phyloP scores from a whole-genome alignment of 2,797 vertebrate species.

The Semotilus atromaculatus region DNA sequence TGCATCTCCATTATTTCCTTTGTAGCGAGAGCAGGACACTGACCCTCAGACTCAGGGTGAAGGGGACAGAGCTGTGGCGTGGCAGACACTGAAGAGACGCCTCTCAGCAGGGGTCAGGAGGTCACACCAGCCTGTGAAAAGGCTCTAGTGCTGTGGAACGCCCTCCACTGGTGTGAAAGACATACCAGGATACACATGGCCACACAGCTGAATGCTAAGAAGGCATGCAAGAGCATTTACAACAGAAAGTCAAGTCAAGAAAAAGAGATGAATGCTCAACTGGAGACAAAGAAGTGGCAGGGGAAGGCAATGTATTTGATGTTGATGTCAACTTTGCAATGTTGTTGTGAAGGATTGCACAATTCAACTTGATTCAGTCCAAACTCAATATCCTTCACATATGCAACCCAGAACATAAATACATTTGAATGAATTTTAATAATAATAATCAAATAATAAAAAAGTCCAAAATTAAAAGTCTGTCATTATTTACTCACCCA shows the following conservation, averaged over 20 bases:
- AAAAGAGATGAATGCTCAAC: constrained; percentile 21
- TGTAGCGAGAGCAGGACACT: background rate
- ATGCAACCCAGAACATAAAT: constrained; percentile 1
- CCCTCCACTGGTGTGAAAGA: constrained; percentile 47
- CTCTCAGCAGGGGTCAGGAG: constrained; percentile 43
- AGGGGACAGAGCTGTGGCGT: background rate
- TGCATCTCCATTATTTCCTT: constrained; percentile 20
- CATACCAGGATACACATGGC: constrained; percentile 47
- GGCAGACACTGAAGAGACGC: constrained; percentile 21
- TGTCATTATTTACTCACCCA: background rate
- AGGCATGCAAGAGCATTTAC: constrained; percentile 53
- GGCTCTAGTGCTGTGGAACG: constrained; percentile 31
- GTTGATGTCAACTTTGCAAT: background rate
- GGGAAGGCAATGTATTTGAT: constrained; percentile 1
- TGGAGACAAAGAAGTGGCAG: constrained; percentile 31
- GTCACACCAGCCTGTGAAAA: constrained; percentile 43
- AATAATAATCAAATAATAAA: too few species aligned
- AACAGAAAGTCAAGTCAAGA: constrained; percentile 40
- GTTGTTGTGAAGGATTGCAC: background rate
- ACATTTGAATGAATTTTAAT: background rate
- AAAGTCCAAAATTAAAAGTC: background rate
- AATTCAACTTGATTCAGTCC: background rate
- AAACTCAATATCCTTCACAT: background rate
- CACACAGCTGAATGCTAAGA: constrained; percentile 66
- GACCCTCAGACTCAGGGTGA: constrained; percentile 21